These are phyloP conservation scores for Diploscapter pachys DNA, from an alignment of 1,140 invertebrate genomes.

Conservation along the genomic window DNA sequence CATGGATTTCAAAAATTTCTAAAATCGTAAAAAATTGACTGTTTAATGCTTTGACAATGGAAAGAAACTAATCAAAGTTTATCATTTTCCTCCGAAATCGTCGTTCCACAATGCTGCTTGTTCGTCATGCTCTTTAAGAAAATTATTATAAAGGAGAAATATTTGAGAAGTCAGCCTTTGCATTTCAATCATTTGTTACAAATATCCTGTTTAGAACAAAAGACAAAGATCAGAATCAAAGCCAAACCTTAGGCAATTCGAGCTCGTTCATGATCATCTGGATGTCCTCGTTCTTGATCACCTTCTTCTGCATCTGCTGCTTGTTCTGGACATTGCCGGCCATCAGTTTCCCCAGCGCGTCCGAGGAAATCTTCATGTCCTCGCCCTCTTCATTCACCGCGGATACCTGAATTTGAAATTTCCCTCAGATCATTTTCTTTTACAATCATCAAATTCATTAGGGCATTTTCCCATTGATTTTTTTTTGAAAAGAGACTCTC, in stretches of 20 bases:
- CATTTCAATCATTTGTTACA: no score
- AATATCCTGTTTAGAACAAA: neutral
- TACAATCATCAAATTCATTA: conserved; percentile 11
- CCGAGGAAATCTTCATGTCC: conserved; percentile 18
- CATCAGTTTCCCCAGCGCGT: conserved; percentile 23
- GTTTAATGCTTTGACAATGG: no score
- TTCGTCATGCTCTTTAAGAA: no score
- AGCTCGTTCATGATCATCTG: conserved; percentile 28
- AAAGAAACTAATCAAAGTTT: no score
- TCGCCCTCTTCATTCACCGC: conserved; percentile 21
- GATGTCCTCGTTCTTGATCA: conserved; percentile 28
- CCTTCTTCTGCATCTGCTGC: conserved; percentile 7
- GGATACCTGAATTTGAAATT: conserved; percentile 8
- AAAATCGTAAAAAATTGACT: no score
- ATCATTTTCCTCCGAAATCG: no score
- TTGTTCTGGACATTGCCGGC: neutral
- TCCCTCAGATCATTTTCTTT: neutral
- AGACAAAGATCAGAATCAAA: neutral
- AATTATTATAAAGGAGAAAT: no score
- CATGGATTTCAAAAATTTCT: no score
- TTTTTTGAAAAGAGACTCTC: neutral
- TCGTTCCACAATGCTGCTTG: no score
- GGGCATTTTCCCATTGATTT: neutral
- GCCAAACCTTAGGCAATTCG: conserved; percentile 17
- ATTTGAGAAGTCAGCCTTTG: no score